Conservation (phyloP, 2,888 invertebrate genomes). For the Drosophila lacicola region DNA sequence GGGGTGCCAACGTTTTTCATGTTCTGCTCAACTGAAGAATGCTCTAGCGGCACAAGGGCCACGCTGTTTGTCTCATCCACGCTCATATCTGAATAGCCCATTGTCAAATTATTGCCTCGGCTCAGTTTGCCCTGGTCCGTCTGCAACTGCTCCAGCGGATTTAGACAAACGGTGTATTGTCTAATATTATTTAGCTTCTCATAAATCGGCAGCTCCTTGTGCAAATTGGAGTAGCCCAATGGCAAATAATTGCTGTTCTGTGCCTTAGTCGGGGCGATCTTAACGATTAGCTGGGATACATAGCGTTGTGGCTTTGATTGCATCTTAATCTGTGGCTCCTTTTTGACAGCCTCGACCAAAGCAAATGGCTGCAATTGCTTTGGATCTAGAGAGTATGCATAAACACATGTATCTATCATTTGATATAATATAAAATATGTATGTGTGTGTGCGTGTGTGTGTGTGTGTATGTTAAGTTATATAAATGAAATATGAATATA, state of each 20-base stretch:
- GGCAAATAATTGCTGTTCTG: background rate
- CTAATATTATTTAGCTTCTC: background rate
- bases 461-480: too few relatives aligned
- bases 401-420: background rate
- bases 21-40: background rate
- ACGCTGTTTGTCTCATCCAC: slow-evolving; percentile 7
- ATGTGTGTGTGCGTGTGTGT: too few relatives aligned
- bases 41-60: slow-evolving; percentile 20
- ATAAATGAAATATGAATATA: too few relatives aligned
- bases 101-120: slow-evolving; percentile 1
- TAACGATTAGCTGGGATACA: slow-evolving; percentile 9
- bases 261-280: slow-evolving; percentile 8
- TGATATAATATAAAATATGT: too few relatives aligned
- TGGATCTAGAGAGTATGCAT: slow-evolving; percentile 5
- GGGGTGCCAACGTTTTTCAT: slow-evolving; percentile 22
- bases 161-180: background rate
- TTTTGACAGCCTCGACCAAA: slow-evolving; percentile 9
- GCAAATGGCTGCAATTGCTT: slow-evolving; percentile 25
- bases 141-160: slow-evolving; percentile 9
- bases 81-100: slow-evolving; percentile 9
- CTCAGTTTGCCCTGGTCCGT: background rate
- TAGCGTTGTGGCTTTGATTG: background rate
- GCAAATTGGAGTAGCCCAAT: slow-evolving; percentile 22
- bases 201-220: slow-evolving; percentile 10
- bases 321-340: slow-evolving; percentile 10